Evolutionary conservation across 2,888 invertebrate species (phyloP), one percentile per base, ranked within the genome.

Genomic region (Patella pellucida): DNA sequence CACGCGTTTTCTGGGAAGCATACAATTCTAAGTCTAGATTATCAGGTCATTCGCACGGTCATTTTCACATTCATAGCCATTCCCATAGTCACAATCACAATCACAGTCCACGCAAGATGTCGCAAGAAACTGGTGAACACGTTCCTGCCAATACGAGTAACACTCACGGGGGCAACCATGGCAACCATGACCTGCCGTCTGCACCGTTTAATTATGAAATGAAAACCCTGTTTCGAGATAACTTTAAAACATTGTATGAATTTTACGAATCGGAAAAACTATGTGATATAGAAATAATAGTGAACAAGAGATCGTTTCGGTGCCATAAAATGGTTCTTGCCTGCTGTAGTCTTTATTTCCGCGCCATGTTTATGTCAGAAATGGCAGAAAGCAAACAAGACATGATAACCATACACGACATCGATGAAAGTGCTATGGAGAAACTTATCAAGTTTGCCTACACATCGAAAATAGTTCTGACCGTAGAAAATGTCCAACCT

Each of bases 281-380:
- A n/a, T 91, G 89, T 83, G 91, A 91, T 82, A 85, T 91, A 54
- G 89, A 89, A 75, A 85, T 91, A 15, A 80, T 80, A 72, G 83
- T 84, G 69, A 89, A 89, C 2, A 81, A 78, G 16, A 88, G 85
- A 69, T 82, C 86, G 0, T 85, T 91, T 54, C 83, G 83, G 70
- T 91, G 91, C 78, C 92, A 92, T 84, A 85, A 91, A 11, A 86
- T 91, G 67, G 89, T 92, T 52, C 83, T 92, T 70, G 91, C 92
- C 0, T 90, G 91, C 69, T 84, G 89, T 19, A 91, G 91, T 81
- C 89, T 90, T 19, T 92, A 92, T 80, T 92, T 92, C 82, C 85
- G 88, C 41, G 89, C 90, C 54, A 92, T 92, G 92, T 92, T 92
- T 83, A 86, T 88, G 31, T 90, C 90, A 1, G 87, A 90, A 75